Conservation (phyloP, 2,888 invertebrate species). For the Aquatica leii region DNA sequence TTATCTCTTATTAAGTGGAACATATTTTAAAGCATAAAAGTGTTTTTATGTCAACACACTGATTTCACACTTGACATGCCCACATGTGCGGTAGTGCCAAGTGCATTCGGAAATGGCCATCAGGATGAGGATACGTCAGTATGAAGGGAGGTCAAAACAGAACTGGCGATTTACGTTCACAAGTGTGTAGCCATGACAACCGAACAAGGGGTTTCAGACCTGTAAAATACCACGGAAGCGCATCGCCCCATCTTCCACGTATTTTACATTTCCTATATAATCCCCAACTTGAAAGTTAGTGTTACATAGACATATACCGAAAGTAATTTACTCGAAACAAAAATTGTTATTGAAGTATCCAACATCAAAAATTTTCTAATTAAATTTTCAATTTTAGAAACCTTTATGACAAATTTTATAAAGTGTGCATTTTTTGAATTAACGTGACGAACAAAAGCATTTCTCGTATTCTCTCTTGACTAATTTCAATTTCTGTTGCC, state of each 20-base stretch:
- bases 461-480: too few relatives aligned
- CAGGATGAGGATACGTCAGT: conserved; percentile 32
- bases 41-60: conserved; percentile 48
- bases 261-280: conserved; percentile 33
- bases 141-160: conserved; percentile 37
- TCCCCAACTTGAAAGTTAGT: conserved; percentile 18
- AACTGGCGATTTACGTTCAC: conserved; percentile 54
- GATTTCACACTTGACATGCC: conserved; percentile 51
- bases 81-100: conserved; percentile 52
- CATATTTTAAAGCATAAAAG: conserved; percentile 40
- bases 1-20: conserved; percentile 37
- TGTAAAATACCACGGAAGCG: conserved; percentile 36
- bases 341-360: background rate
- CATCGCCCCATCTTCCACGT: conserved; percentile 33
- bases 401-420: too few relatives aligned
- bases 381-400: too few relatives aligned
- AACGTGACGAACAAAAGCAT: too few relatives aligned
- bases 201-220: conserved; percentile 41
- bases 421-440: too few relatives aligned
- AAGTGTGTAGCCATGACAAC: conserved; percentile 54
- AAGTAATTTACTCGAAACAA: conserved; percentile 6
- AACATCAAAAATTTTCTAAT: background rate
- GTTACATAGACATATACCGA: conserved; percentile 7
- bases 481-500: too few relatives aligned
- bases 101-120: conserved; percentile 53